Percentiles rank a stretch among this genome's conserved stretches.
phyloP scores from a whole-genome alignment of 1,140 invertebrate genomes.

The Drosophila sechellia region DNA sequence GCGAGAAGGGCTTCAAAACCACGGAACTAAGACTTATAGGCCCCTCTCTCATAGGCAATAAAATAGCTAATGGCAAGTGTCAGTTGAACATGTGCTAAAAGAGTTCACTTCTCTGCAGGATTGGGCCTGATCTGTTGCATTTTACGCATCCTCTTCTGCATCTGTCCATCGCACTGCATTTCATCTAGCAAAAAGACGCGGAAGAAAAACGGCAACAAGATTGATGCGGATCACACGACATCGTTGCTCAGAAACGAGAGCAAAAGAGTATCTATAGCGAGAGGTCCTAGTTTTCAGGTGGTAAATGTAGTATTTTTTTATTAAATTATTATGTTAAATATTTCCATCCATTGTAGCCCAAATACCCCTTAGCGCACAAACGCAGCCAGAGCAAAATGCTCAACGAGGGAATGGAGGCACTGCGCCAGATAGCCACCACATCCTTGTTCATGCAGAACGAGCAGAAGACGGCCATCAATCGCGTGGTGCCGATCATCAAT shows the following conservation, averaged over 20 bases:
- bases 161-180: conserved; percentile 87
- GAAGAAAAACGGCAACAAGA: conserved; percentile 83
- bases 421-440: conserved; percentile 84
- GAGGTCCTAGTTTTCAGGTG: conserved; percentile 71
- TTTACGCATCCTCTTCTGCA: conserved; percentile 87
- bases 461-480: conserved; percentile 74
- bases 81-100: conserved; percentile 1
- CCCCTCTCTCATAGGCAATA: conserved; percentile 88
- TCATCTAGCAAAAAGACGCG: conserved; percentile 79
- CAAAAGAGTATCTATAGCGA: conserved; percentile 82
- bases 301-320: neutral
- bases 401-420: conserved; percentile 84
- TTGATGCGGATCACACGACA: conserved; percentile 84
- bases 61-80: neutral
- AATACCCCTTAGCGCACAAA: conserved; percentile 80
- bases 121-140: conserved; percentile 87
- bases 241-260: conserved; percentile 79
- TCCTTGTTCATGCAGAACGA: conserved; percentile 84
- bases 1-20: conserved; percentile 95
- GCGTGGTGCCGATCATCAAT: conserved; percentile 82
- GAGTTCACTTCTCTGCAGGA: conserved; percentile 38
- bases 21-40: conserved; percentile 92
- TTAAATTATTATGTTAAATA: neutral
- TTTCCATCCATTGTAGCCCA: conserved; percentile 44
- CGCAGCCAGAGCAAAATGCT: conserved; percentile 83